Percentiles rank a stretch among this genome's conserved stretches.
Evolutionary conservation across 2,797 vertebrate genomes (phyloP).

Genomic region (Danio jaintianensis): DNA sequence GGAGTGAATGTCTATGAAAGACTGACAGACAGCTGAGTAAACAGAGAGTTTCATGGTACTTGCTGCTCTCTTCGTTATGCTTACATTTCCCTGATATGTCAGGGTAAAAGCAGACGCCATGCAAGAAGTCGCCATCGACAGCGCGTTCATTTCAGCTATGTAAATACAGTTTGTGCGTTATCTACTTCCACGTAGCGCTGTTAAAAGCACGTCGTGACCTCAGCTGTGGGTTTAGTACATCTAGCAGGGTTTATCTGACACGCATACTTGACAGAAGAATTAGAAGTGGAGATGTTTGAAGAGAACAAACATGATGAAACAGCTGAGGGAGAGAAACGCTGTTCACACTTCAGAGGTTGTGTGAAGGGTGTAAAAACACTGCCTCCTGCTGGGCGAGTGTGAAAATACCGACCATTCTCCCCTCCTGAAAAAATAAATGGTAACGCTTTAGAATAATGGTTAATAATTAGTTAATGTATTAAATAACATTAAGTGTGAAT

Average conservation of each 20-base stretch:
- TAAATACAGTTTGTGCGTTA: background rate
- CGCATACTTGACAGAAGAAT: background rate
- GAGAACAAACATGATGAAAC: constrained; percentile 29
- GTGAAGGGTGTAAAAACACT: constrained; percentile 40
- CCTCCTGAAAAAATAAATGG: too few species aligned
- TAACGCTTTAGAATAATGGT: too few species aligned
- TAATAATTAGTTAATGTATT: too few species aligned
- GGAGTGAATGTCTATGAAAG: constrained; percentile 37
- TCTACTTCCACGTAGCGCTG: background rate
- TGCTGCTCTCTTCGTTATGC: background rate
- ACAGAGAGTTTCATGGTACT: constrained; percentile 14
- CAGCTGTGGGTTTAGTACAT: background rate
- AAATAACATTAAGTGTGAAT: too few species aligned
- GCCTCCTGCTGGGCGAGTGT: constrained; percentile 54
- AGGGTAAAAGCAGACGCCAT: constrained; percentile 2
- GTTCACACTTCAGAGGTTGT: constrained; percentile 20
- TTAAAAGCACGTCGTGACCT: background rate
- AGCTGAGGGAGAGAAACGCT: constrained; percentile 22
- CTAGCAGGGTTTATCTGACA: background rate
- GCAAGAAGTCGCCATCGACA: background rate
- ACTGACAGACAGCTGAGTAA: constrained; percentile 45
- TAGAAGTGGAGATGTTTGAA: constrained; percentile 9
- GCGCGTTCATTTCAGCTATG: background rate
- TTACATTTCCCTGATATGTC: constrained; percentile 10
- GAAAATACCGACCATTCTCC: background rate